Percentiles rank a stretch among this genome's conserved stretches.
Conservation (phyloP, 2,797 vertebrate species). For the Falco cherrug region DNA sequence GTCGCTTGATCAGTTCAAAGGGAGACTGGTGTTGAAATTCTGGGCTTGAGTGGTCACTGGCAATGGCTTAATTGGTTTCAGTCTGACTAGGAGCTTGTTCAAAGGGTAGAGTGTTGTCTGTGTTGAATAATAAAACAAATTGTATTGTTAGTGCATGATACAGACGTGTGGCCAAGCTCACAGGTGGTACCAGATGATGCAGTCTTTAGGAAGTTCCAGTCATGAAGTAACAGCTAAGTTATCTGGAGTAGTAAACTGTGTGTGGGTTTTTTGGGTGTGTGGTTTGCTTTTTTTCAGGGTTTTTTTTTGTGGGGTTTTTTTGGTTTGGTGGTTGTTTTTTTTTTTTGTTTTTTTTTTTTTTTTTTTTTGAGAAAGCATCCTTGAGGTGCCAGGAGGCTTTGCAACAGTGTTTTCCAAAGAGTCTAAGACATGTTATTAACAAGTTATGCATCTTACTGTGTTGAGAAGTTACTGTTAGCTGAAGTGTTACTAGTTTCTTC, state of each 20-base stretch:
- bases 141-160: not conserved
- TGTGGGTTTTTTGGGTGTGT: not conserved
- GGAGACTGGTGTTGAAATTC: not conserved
- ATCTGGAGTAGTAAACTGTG: not conserved
- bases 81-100: not conserved
- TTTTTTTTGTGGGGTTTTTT: not conserved
- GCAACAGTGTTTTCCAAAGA: not conserved
- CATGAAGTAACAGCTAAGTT: not conserved
- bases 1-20: not conserved
- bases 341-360: not conserved
- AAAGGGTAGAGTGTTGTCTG: not conserved
- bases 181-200: not conserved
- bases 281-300: no score
- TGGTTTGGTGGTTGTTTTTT: no score
- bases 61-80: not conserved
- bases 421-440: not conserved
- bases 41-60: not conserved
- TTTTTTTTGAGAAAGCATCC: not conserved
- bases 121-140: not conserved
- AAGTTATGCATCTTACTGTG: not conserved
- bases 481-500: not conserved
- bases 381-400: not conserved
- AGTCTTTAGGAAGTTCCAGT: not conserved
- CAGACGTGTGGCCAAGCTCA: not conserved
- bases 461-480: not conserved